Conservation (phyloP, 2,888 invertebrate species). For the Philereme transversata region DNA sequence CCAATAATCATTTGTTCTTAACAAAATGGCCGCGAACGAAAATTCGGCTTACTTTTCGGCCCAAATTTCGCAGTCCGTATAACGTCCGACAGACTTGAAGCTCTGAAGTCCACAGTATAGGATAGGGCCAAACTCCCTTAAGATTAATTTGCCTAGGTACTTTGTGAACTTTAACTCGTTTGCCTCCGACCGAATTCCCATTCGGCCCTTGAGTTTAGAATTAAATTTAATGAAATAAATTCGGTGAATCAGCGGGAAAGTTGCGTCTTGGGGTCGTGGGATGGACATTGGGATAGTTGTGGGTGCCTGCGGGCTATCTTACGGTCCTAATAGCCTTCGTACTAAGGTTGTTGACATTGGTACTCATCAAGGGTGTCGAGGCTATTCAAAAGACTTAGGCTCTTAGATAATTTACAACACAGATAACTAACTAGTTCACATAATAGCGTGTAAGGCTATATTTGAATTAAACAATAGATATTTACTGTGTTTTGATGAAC, state of each 20-base stretch:
- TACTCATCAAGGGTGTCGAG: slow-evolving; percentile 21
- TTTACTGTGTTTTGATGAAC: slow-evolving; percentile 3
- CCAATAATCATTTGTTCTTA: too few species aligned
- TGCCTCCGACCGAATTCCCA: slow-evolving; percentile 78
- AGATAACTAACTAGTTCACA: too few species aligned
- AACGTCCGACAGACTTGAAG: slow-evolving; percentile 68
- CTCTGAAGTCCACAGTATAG: slow-evolving; percentile 67
- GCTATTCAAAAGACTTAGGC: slow-evolving; percentile 16
- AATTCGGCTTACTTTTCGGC: slow-evolving; percentile 10
- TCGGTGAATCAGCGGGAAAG: slow-evolving; percentile 69
- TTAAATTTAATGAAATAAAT: slow-evolving; percentile 83
- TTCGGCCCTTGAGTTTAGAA: slow-evolving; percentile 74
- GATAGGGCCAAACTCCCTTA: slow-evolving; percentile 81
- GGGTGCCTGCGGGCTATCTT: slow-evolving; percentile 28
- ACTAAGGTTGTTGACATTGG: slow-evolving; percentile 22
- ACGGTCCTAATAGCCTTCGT: slow-evolving; percentile 21
- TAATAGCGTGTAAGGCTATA: too few species aligned
- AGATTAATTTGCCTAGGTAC: slow-evolving; percentile 80
- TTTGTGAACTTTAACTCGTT: slow-evolving; percentile 81
- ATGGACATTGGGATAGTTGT: slow-evolving; percentile 34
- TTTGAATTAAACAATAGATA: not conserved
- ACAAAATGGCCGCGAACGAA: not conserved
- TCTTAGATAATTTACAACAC: not conserved
- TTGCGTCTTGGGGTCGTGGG: slow-evolving; percentile 51
- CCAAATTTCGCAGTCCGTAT: not conserved